phyloP scores from a whole-genome alignment of 92 coral and sea anemone genomes.

The Diadumene lineata region DNA sequence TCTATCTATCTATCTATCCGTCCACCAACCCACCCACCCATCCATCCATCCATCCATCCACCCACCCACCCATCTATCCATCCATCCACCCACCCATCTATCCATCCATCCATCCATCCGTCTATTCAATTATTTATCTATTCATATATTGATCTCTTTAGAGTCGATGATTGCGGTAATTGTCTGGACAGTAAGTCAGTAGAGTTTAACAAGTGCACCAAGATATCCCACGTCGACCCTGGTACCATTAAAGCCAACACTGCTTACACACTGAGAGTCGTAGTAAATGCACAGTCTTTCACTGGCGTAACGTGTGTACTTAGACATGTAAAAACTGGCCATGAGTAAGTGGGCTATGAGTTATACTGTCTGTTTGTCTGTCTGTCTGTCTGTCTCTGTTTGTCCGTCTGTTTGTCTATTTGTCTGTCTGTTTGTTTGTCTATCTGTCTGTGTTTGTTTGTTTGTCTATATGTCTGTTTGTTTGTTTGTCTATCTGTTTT shows the following conservation, averaged over 20 bases:
- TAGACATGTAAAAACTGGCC: not conserved
- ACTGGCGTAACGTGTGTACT: not conserved
- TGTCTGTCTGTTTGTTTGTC: too few relatives aligned
- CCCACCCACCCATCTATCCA: too few relatives aligned
- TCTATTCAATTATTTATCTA: too few relatives aligned
- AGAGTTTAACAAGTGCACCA: conserved; percentile 10
- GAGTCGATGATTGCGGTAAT: conserved; percentile 3
- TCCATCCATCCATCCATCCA: too few relatives aligned
- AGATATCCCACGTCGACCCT: not conserved
- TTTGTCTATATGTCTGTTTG: too few relatives aligned
- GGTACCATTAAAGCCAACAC: not conserved
- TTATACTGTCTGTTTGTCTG: not conserved
- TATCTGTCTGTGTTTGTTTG: too few relatives aligned
- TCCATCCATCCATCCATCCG: too few relatives aligned
- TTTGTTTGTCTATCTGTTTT: too few relatives aligned
- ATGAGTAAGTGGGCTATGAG: not conserved
- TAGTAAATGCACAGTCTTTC: not conserved
- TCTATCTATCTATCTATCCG: too few relatives aligned
- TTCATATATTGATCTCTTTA: not conserved
- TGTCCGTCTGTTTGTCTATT: not conserved
- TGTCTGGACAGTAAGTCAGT: not conserved
- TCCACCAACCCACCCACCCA: too few relatives aligned
- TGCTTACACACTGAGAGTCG: not conserved
- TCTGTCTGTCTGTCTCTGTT: not conserved
- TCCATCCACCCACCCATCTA: too few relatives aligned